Percentiles rank a stretch among this genome's conserved stretches.
Conservation (phyloP, 1,140 invertebrate genomes). For the Lamellibrachia luymesi region DNA sequence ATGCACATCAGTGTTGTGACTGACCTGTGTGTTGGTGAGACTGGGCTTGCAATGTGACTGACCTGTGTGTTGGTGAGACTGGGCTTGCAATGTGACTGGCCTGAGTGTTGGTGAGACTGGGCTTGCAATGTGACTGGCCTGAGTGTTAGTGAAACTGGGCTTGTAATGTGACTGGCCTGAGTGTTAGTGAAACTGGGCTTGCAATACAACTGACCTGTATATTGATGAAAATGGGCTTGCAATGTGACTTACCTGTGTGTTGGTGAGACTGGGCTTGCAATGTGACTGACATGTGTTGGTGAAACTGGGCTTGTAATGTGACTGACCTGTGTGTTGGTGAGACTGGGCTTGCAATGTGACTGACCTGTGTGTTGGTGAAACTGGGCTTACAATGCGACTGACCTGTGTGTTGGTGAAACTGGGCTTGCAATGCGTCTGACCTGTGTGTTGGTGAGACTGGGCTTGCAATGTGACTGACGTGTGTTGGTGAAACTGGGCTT, state of each 20-base stretch:
- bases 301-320: not conserved
- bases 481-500: not conserved
- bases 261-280: not conserved
- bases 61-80: slow-evolving; percentile 37
- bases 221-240: not conserved
- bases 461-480: not conserved
- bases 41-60: slow-evolving; percentile 65
- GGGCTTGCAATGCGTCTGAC: not conserved
- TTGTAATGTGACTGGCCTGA: not conserved
- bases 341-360: not conserved
- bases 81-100: not conserved
- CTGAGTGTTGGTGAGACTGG: not conserved
- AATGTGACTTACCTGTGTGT: not conserved
- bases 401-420: not conserved
- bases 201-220: not conserved
- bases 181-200: not conserved
- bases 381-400: not conserved
- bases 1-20: not conserved
- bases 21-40: slow-evolving; percentile 57
- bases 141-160: not conserved
- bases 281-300: not conserved
- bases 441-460: not conserved
- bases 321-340: not conserved
- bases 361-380: not conserved
- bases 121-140: not conserved